phyloP scores from a whole-genome alignment of 2,888 invertebrate species.

The Euproctis similis region DNA sequence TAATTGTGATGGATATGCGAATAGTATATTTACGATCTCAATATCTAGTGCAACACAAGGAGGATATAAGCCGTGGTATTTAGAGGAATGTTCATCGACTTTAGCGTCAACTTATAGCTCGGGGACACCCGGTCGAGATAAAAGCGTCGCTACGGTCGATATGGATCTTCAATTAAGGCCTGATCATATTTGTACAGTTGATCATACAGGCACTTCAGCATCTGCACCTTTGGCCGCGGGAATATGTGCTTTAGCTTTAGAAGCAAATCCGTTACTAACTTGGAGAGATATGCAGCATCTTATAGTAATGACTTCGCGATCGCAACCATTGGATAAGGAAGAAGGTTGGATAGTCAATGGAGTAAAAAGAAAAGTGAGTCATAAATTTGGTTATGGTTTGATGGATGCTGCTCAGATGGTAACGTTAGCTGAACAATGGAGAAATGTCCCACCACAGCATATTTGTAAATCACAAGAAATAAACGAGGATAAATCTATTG shows the following conservation, averaged over 20 bases:
- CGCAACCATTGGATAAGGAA: conserved; percentile 92
- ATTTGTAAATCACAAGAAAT: conserved; percentile 95
- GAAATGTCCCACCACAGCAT: conserved; percentile 93
- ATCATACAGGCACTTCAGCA: conserved; percentile 94
- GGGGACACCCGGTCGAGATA: conserved; percentile 93
- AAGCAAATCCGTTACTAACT: conserved; percentile 93
- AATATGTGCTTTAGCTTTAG: conserved; percentile 93
- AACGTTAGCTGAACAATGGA: conserved; percentile 93
- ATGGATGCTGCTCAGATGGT: conserved; percentile 98
- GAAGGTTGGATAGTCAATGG: conserved; percentile 96
- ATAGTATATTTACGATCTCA: conserved; percentile 98
- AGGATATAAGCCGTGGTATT: conserved; percentile 97
- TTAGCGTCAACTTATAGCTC: conserved; percentile 98
- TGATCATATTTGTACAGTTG: conserved; percentile 91
- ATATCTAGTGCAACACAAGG: conserved; percentile 98
- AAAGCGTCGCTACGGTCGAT: conserved; percentile 92
- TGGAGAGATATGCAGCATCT: conserved; percentile 99
- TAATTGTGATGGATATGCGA: conserved; percentile 99
- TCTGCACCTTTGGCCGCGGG: conserved; percentile 96
- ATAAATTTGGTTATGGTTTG: conserved; percentile 98
- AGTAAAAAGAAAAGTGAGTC: conserved; percentile 93
- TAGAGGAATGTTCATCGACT: conserved; percentile 99
- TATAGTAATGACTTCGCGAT: conserved; percentile 91
- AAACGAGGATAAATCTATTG: conserved; percentile 87
- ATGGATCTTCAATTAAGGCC: conserved; percentile 91